A percentile compares a stretch with the other conserved stretches of the same genome.
phyloP scores from a whole-genome alignment of 1,140 invertebrate species.

The Acyrthosiphon pisum region DNA sequence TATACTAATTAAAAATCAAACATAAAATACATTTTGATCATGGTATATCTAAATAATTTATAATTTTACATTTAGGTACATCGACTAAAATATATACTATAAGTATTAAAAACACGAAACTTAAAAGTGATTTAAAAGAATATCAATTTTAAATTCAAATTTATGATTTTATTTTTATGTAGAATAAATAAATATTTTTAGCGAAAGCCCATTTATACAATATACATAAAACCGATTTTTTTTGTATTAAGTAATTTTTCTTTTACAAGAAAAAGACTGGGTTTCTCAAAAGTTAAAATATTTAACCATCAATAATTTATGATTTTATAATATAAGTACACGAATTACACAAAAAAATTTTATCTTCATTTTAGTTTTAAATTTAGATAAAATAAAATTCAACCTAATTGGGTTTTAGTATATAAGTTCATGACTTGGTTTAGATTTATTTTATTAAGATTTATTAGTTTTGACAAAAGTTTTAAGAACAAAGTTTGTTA shows the following conservation, averaged over 20 bases:
- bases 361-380: not conserved
- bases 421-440: not conserved
- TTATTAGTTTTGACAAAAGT: not conserved
- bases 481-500: not conserved
- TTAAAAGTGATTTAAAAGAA: not conserved
- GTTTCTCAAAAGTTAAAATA: not conserved
- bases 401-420: not conserved
- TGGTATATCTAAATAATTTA: not conserved
- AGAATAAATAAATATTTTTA: constrained; percentile 1
- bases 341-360: not conserved
- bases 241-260: not conserved
- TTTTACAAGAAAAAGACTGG: not conserved
- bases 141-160: not conserved
- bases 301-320: not conserved
- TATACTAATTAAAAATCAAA: not conserved
- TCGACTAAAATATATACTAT: not conserved
- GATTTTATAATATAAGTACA: not conserved
- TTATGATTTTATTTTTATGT: not conserved
- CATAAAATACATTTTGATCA: not conserved
- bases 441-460: not conserved
- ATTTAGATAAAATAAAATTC: not conserved
- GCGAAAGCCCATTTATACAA: not conserved
- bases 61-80: not conserved
- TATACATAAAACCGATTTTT: not conserved
- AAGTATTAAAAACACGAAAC: not conserved